A percentile compares a stretch with the other conserved stretches of the same genome.
These are phyloP conservation scores for Ophion ellenae DNA, from an alignment of 2,888 invertebrate genomes.

Conservation along the genomic window DNA sequence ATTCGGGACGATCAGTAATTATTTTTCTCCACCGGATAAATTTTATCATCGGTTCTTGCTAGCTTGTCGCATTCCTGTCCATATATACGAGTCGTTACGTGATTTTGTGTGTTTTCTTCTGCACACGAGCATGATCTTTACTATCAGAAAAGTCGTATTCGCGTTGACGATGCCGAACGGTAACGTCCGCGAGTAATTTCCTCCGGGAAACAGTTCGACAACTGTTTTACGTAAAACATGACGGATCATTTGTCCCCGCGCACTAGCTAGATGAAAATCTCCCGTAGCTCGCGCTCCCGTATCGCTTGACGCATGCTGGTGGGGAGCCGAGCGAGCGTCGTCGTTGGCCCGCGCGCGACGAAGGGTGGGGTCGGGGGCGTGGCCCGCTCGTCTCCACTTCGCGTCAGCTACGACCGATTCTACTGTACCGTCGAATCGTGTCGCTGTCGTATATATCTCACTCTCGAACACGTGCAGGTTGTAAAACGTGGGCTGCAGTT, in stretches of 20 bases:
- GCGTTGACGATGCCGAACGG: not conserved
- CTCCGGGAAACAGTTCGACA: constrained; percentile 12
- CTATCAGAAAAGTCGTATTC: not conserved
- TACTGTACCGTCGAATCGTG: constrained; percentile 43
- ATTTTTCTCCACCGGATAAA: not conserved
- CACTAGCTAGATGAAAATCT: no score
- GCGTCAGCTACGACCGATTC: constrained; percentile 1
- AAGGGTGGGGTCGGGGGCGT: no score
- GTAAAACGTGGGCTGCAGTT: not conserved
- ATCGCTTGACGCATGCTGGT: no score
- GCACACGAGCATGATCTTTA: not conserved
- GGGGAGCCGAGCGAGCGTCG: no score
- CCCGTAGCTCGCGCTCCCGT: no score
- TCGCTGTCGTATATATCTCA: constrained; percentile 15
- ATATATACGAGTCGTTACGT: constrained; percentile 8
- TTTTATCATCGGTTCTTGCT: constrained; percentile 8
- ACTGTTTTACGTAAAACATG: constrained; percentile 50
- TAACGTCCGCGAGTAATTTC: constrained; percentile 14
- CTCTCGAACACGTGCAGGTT: constrained; percentile 43
- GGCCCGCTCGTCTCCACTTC: not conserved
- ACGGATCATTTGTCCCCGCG: constrained; percentile 17
- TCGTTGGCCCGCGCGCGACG: no score
- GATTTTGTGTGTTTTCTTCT: constrained; percentile 29
- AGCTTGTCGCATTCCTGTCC: not conserved
- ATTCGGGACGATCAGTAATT: no score